Evolutionary conservation across 2,888 invertebrate species (phyloP).

Genomic region (Drosophila subsilvestris): DNA sequence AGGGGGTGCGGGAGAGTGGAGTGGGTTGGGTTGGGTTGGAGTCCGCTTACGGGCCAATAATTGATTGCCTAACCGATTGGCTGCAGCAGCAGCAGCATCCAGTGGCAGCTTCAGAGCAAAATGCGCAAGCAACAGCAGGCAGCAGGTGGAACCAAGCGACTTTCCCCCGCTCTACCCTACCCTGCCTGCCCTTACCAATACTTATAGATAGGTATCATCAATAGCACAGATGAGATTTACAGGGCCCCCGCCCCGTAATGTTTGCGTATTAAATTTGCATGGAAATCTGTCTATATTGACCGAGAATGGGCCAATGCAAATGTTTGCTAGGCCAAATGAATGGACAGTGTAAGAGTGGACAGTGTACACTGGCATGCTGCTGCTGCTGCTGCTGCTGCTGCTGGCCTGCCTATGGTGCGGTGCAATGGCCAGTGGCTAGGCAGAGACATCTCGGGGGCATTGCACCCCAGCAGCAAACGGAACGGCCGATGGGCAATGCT

Average conservation of each 20-base stretch:
- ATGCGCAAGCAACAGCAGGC: conserved; percentile 62
- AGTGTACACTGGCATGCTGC: conserved; percentile 33
- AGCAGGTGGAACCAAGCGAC: not conserved
- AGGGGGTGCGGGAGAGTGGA: not conserved
- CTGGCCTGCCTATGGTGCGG: too few species aligned
- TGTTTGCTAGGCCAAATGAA: conserved; percentile 75
- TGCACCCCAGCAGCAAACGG: too few species aligned
- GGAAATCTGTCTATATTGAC: conserved; percentile 84
- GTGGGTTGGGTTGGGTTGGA: not conserved
- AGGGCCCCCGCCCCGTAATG: conserved; percentile 73
- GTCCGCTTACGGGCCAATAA: conserved; percentile 71
- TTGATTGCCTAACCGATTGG: conserved; percentile 80
- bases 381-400: not conserved
- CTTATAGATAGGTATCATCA: conserved; percentile 48
- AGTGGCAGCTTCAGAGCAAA: conserved; percentile 42
- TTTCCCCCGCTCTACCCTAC: not conserved
- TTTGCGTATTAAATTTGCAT: conserved; percentile 84
- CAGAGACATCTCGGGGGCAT: conserved; percentile 1
- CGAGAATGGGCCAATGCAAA: conserved; percentile 81
- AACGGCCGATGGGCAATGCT: conserved; percentile 55
- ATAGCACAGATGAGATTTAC: conserved; percentile 82
- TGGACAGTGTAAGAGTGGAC: conserved; percentile 47
- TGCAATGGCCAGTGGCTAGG: conserved; percentile 19
- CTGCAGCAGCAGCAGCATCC: conserved; percentile 54
- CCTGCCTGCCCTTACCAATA: conserved; percentile 41